A percentile compares a stretch with the other conserved stretches of the same genome.
These are phyloP conservation scores for Enoplolaimus lenunculus DNA, from an alignment of 2,888 invertebrate species.

Conservation along the genomic window DNA sequence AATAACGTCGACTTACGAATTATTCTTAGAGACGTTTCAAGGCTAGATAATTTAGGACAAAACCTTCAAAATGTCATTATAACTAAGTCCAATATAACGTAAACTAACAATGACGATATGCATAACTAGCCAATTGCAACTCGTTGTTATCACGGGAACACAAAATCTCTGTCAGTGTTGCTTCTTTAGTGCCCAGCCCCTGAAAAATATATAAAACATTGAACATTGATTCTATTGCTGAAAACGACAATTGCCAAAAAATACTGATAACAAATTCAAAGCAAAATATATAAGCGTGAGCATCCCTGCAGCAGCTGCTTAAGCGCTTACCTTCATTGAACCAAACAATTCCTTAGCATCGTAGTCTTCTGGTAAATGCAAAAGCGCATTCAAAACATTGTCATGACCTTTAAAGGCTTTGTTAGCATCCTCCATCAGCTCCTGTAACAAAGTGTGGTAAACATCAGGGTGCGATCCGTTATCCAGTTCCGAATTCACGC, in stretches of 20 bases:
- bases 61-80: not conserved
- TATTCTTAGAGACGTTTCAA: not conserved
- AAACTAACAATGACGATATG: constrained; percentile 39
- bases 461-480: too few relatives aligned
- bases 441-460: not conserved
- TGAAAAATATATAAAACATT: constrained; percentile 40
- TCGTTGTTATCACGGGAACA: constrained; percentile 68
- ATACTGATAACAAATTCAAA: too few relatives aligned
- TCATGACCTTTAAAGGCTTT: not conserved
- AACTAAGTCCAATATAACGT: not conserved
- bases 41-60: not conserved
- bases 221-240: too few relatives aligned
- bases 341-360: not conserved
- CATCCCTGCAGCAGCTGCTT: too few relatives aligned
- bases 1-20: too few relatives aligned
- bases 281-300: too few relatives aligned
- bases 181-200: constrained; percentile 65
- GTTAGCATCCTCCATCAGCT: not conserved
- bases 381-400: not conserved
- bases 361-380: not conserved
- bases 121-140: constrained; percentile 40
- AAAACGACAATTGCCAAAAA: too few relatives aligned
- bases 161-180: constrained; percentile 70
- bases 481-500: too few relatives aligned
- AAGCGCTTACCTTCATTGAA: not conserved